Evolutionary conservation across 1,140 invertebrate genomes (phyloP).

Genomic region (Procambarus clarkii): DNA sequence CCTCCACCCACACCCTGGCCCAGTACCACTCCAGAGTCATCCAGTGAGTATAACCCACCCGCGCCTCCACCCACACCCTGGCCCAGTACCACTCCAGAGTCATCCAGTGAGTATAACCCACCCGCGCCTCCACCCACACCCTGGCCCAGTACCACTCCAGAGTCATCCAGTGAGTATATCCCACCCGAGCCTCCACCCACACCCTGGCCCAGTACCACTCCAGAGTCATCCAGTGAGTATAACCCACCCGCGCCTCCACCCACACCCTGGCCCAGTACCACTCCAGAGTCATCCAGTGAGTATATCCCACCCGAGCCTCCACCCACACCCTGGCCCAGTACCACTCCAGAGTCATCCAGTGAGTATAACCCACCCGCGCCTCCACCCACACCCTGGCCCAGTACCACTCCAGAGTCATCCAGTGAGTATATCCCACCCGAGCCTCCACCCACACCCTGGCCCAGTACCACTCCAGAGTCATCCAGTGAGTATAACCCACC

Average conservation of each 20-base stretch:
- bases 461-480: too few species aligned
- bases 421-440: conserved; percentile 15
- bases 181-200: too few species aligned
- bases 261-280: conserved; percentile 64
- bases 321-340: too few species aligned
- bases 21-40: conserved; percentile 58
- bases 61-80: too few species aligned
- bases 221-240: too few species aligned
- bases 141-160: conserved; percentile 59
- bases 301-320: neutral
- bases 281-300: conserved; percentile 60
- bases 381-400: conserved; percentile 64
- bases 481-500: too few species aligned
- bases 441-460: too few species aligned
- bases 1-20: conserved; percentile 64
- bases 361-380: conserved; percentile 53
- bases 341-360: too few species aligned
- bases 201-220: too few species aligned
- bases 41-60: conserved; percentile 28
- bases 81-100: conserved; percentile 43
- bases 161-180: conserved; percentile 50
- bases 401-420: conserved; percentile 57
- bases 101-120: conserved; percentile 55
- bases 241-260: conserved; percentile 57
- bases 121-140: conserved; percentile 57